Evolutionary conservation across 2,888 invertebrate genomes (phyloP).

Genomic region (Coecobrya sp.): DNA sequence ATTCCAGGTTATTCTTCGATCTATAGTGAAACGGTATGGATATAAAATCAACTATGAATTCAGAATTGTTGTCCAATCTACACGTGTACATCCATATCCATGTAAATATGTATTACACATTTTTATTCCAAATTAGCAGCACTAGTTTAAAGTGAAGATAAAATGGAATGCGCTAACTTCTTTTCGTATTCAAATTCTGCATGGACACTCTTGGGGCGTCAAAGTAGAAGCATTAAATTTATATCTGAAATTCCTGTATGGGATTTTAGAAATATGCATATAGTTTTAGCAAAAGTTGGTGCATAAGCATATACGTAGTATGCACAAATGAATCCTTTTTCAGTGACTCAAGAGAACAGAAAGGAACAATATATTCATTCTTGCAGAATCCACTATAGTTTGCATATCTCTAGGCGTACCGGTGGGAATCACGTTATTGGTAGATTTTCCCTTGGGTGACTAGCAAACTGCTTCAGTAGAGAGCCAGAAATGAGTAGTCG

Average conservation of each 20-base stretch:
- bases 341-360: background rate
- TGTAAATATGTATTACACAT: too few species aligned
- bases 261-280: background rate
- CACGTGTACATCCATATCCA: too few species aligned
- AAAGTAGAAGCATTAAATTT: conserved; percentile 19
- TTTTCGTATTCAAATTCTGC: background rate
- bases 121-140: background rate
- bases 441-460: conserved; percentile 69
- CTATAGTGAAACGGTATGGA: too few species aligned
- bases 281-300: too few species aligned
- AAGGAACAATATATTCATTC: conserved; percentile 8
- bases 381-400: background rate
- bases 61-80: too few species aligned
- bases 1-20: too few species aligned
- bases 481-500: conserved; percentile 16
- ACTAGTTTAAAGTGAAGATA: background rate
- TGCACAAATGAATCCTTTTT: conserved; percentile 13
- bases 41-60: too few species aligned
- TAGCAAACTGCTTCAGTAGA: conserved; percentile 53
- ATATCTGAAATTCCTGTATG: background rate
- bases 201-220: background rate
- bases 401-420: conserved; percentile 5
- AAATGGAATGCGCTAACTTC: background rate
- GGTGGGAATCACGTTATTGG: conserved; percentile 74
- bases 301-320: background rate